phyloP scores from a whole-genome alignment of 2,113 vertebrate genomes.

The Lophotis ruficrista region DNA sequence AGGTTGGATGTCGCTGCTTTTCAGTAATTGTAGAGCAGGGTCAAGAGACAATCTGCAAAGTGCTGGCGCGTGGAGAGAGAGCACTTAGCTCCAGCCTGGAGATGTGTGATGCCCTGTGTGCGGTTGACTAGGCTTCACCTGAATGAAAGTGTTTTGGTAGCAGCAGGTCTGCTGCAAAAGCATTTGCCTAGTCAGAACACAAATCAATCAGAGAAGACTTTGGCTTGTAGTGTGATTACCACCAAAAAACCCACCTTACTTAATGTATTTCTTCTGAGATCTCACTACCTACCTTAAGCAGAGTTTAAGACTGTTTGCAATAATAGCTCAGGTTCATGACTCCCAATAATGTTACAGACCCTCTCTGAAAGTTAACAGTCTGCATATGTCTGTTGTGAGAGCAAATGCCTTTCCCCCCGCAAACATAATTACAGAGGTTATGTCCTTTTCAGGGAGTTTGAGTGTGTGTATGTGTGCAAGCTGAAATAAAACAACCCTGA shows the following conservation, averaged over 20 bases:
- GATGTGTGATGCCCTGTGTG: accelerated
- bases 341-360: not conserved
- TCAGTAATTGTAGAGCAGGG: not conserved
- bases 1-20: not conserved
- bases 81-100: not conserved
- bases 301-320: not conserved
- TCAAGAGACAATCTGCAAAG: not conserved
- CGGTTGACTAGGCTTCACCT: not conserved
- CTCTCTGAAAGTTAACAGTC: not conserved
- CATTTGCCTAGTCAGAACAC: not conserved
- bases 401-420: not conserved
- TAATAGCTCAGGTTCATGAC: not conserved
- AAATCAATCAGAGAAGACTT: not conserved
- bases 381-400: not conserved
- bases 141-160: not conserved
- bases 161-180: not conserved
- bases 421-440: not conserved
- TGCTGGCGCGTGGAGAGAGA: not conserved
- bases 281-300: not conserved
- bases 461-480: not conserved
- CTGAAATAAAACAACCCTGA: not conserved
- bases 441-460: not conserved
- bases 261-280: not conserved
- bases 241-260: not conserved
- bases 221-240: not conserved